Conservation (phyloP, 1,140 invertebrate species). For the Cydia amplana region DNA sequence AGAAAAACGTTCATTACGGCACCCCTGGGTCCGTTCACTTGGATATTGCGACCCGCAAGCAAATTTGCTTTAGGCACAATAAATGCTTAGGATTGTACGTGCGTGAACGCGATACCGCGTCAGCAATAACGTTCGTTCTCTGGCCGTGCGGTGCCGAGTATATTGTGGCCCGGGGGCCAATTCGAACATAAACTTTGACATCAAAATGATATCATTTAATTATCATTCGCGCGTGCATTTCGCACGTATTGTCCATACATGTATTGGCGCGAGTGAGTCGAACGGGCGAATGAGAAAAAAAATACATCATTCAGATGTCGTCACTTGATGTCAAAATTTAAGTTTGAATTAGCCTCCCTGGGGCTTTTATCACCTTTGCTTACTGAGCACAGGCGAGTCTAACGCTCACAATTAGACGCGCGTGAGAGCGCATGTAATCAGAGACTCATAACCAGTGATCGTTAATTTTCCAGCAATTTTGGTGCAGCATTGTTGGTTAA, state of each 20-base stretch:
- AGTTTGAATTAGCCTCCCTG: too few species aligned
- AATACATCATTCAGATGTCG: too few species aligned
- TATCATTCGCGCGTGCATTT: too few species aligned
- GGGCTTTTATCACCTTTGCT: background rate
- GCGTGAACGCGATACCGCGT: slow-evolving; percentile 49
- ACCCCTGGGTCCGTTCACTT: slow-evolving; percentile 63
- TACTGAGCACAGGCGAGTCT: background rate
- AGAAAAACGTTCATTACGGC: slow-evolving; percentile 74
- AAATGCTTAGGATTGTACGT: slow-evolving; percentile 67
- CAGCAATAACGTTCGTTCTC: slow-evolving; percentile 61
- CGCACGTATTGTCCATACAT: too few species aligned
- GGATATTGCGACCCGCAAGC: slow-evolving; percentile 73
- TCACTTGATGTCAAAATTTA: too few species aligned
- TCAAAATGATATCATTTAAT: too few species aligned
- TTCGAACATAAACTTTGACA: too few species aligned
- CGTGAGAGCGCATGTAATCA: too few species aligned
- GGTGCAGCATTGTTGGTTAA: too few species aligned
- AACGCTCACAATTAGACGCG: background rate
- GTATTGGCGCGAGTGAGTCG: too few species aligned
- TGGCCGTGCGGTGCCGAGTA: background rate
- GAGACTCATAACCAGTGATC: too few species aligned
- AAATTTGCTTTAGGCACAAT: slow-evolving; percentile 74
- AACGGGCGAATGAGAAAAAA: background rate
- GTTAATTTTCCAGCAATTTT: too few species aligned
- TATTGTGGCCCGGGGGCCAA: background rate